Conservation (phyloP, 2,113 vertebrate species). For the Tyrannus savana region DNA sequence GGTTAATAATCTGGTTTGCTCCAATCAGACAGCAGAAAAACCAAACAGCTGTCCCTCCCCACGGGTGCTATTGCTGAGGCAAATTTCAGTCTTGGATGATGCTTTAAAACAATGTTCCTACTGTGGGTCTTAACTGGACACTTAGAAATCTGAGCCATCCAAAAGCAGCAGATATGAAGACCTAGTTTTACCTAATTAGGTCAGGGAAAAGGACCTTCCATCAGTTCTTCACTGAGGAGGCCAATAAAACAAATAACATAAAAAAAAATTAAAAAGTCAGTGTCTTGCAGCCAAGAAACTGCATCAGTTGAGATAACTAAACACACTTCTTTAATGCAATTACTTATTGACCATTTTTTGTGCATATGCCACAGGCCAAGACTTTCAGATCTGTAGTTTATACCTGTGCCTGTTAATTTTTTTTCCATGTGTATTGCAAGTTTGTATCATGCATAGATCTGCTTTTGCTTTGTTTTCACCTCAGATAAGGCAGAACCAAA, state of each 20-base stretch:
- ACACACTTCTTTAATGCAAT: neutral
- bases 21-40: neutral
- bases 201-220: neutral
- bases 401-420: neutral
- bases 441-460: rapidly evolving
- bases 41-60: neutral
- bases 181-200: neutral
- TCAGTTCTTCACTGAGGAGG: neutral
- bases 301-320: neutral
- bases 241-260: neutral
- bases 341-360: neutral
- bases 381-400: neutral
- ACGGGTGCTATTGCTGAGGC: neutral
- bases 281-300: neutral
- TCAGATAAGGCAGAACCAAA: neutral
- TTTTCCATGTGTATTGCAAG: neutral
- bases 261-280: neutral
- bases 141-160: neutral
- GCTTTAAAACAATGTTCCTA: neutral
- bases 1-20: conserved; percentile 32
- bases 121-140: neutral
- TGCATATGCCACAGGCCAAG: neutral
- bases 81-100: neutral
- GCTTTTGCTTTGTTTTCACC: neutral
- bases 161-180: neutral